Base-by-base conservation (phyloP, 2,888 invertebrate species). In the Monoplex corrugatus region DNA sequence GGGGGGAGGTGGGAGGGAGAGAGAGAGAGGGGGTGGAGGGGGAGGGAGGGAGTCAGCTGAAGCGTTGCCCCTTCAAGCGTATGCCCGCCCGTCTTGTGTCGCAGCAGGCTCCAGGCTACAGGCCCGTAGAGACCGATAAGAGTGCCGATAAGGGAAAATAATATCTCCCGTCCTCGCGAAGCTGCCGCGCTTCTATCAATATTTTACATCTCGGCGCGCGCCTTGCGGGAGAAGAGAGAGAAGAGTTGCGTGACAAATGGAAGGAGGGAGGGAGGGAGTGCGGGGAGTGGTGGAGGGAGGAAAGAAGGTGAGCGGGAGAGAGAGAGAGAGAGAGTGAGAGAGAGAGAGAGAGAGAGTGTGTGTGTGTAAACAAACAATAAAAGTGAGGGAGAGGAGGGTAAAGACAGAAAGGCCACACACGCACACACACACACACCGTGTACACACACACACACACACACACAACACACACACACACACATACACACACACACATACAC, bases 161-260 rank as follows among this genome's bases (percentile, higher is more conserved):
- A 84, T 84, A 44, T 84, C 84, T 84, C 50, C 32, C 84, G 50
- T 84, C 84, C 84, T 50, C 45, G 50, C 84, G 38, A 38, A 84
- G 84, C 84, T 23, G 84, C 84, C 84, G 45, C 84, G 86, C 86
- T 63, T 68, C 86, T 86, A 86, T 86, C 86, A 86, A 86, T 86
- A 86, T 86, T 86, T 68, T 86, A 86, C 86, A 86, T 86, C 86
- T 86, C 38, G 84, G 86, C 86, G 43, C 83, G 45, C 78, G 40
- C 40, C 50, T 38, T 80, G 80, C 40, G 35, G 75, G 38, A 23
- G 43, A 43, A 43, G 83, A 32, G 50, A 43, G 50, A 83, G 10
- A 16, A 1, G 83, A 50, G 83, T 83, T 83, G 83, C 83, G 83
- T 83, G 83, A 83, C 83, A 83, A 83, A 57, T 40, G 40, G 1